Conservation (phyloP, 2,113 vertebrate species). For the Oceanites oceanicus region DNA sequence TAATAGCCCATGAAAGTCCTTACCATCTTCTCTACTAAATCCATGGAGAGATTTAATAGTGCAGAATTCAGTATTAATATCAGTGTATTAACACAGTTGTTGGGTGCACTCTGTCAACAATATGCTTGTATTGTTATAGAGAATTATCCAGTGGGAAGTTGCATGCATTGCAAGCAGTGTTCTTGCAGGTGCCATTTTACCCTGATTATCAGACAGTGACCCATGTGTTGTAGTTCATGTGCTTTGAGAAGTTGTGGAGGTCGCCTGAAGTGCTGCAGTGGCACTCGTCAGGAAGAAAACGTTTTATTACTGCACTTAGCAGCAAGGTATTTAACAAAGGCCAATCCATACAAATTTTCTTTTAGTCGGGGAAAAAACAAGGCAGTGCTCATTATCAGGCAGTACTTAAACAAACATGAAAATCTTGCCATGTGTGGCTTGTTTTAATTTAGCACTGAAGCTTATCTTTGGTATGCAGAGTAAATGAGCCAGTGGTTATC, state of each 20-base stretch:
- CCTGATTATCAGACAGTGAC: neutral
- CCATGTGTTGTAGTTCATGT: neutral
- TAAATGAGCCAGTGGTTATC: slow-evolving; percentile 35
- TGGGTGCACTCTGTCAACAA: neutral
- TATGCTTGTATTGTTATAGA: neutral
- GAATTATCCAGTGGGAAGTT: neutral
- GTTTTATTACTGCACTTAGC: neutral
- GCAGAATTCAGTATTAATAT: neutral
- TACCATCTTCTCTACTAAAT: neutral
- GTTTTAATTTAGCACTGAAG: slow-evolving; percentile 3
- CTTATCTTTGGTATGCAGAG: slow-evolving; percentile 26
- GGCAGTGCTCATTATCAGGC: neutral
- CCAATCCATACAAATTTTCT: neutral
- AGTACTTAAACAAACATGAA: slow-evolving; percentile 12
- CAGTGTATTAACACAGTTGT: neutral
- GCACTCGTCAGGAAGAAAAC: neutral
- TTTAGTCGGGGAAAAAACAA: neutral
- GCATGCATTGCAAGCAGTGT: neutral
- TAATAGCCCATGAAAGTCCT: neutral
- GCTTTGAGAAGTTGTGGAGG: neutral
- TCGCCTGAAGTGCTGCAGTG: neutral
- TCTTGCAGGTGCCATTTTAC: slow-evolving; percentile 40
- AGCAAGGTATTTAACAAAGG: slow-evolving; percentile 10
- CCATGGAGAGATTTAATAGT: neutral
- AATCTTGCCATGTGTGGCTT: slow-evolving; percentile 27